Evolutionary conservation across 2,113 vertebrate genomes (phyloP), one percentile per base, ranked within the genome.

Genomic region (Phylloscopus trochilus): DNA sequence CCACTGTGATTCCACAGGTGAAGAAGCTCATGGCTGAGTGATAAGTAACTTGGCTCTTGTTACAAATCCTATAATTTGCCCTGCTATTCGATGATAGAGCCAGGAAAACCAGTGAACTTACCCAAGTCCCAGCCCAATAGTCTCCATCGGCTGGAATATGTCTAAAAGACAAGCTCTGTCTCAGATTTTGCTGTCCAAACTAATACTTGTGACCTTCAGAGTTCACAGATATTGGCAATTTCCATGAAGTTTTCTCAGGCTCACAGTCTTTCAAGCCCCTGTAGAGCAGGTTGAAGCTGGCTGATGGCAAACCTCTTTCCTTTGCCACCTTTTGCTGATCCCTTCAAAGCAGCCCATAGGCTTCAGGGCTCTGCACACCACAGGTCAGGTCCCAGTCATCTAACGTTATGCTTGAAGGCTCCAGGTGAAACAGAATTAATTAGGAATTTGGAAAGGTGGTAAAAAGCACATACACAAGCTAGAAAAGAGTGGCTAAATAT

Each of bases 141-240:
- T 62, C 49, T 76, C 83, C 4, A 3, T 52, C 70, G 93, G 35
- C 35, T 56, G 30, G 41, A 75, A 30, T 56, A 31, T 0, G 0
- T 73, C 80, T 68, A 76, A 77, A 77, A 69, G 49, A 80, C 51
- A 84, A 93, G 33, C 67, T 90, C 49, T 52, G n/a, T 73, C 63
- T 92, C 70, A 83, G 58, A 56, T 86, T 80, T 69, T 86, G 14
- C 53, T 76, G 67, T 93, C 63, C 92, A 52, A 92, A 79, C 52
- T 46, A 58, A 10, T 68, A 47, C 26, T 66, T 83, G 41, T 80
- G 83, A 80, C 67, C 70, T 76, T 93, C 67, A 73, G 35, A 39
- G 30, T 76, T 44, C 52, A 39, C 49, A 83, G 44, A 44, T 73
- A 52, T 4, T 59, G 70, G 11, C 67, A 47, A 13, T 93, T 73